Percentiles rank a stretch among this genome's conserved stretches.
phyloP scores from a whole-genome alignment of 2,888 invertebrate genomes.

The Archips crataeganus region DNA sequence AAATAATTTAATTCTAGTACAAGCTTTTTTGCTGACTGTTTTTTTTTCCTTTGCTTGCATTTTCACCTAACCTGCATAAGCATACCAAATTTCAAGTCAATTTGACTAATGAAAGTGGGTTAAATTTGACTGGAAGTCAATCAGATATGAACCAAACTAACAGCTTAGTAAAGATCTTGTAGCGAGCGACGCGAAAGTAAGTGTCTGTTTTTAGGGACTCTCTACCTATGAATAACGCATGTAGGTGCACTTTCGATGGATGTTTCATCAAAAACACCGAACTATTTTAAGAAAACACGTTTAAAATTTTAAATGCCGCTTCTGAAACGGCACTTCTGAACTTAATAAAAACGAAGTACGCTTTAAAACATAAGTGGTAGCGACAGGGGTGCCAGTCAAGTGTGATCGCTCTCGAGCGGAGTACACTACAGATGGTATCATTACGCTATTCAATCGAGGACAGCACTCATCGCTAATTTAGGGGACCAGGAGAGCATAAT shows the following conservation, averaged over 20 bases:
- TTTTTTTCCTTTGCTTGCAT: too few species aligned
- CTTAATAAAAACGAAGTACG: slow-evolving; percentile 22
- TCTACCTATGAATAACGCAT: background rate
- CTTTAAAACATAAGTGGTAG: slow-evolving; percentile 31
- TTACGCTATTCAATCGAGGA: slow-evolving; percentile 34
- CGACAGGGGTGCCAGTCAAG: slow-evolving; percentile 35
- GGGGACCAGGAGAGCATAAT: slow-evolving; percentile 37
- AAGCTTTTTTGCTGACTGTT: too few species aligned
- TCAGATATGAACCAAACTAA: too few species aligned
- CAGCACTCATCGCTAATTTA: slow-evolving; percentile 37
- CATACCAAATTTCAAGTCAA: too few species aligned
- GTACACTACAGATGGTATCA: slow-evolving; percentile 39
- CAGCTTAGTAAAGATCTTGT: background rate
- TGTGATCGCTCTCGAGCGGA: slow-evolving; percentile 13
- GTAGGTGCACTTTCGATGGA: background rate
- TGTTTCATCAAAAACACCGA: slow-evolving; percentile 1
- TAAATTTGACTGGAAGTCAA: too few species aligned
- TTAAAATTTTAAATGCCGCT: slow-evolving; percentile 30
- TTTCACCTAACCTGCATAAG: too few species aligned
- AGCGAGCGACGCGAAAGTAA: background rate
- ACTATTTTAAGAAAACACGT: slow-evolving; percentile 25
- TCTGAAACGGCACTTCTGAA: slow-evolving; percentile 26
- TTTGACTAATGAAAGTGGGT: too few species aligned
- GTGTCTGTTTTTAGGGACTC: too few species aligned
- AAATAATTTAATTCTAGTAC: too few species aligned